Conservation (phyloP, 2,113 vertebrate species). For the Camelus bactrianus region DNA sequence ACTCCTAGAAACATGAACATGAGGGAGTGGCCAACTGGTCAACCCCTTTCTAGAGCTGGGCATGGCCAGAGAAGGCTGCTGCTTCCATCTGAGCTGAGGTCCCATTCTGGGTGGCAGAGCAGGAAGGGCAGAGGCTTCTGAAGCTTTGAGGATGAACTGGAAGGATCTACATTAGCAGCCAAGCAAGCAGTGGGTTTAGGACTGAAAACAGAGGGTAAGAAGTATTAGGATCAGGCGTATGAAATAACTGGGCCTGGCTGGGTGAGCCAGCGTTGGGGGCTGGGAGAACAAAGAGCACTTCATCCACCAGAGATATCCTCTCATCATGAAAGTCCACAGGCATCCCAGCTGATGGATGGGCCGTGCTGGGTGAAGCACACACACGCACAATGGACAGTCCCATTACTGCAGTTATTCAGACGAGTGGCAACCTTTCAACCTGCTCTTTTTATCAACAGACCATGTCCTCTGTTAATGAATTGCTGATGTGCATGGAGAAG, state of each 20-base stretch:
- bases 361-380: background rate
- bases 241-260: background rate
- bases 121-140: no score
- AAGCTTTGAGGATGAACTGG: background rate
- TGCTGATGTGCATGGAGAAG: background rate
- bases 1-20: background rate
- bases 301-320: fast-evolving
- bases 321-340: background rate
- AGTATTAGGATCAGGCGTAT: background rate
- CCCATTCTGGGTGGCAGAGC: background rate
- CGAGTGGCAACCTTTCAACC: fast-evolving
- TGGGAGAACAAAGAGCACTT: background rate
- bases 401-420: background rate
- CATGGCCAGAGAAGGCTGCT: background rate
- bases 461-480: background rate
- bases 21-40: background rate
- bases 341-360: background rate
- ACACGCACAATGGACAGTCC: background rate
- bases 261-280: no score
- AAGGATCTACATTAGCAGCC: background rate
- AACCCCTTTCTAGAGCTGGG: background rate
- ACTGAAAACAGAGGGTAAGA: background rate
- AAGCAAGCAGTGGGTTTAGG: background rate
- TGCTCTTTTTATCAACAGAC: background rate
- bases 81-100: fast-evolving